Conservation (phyloP, 2,797 vertebrate species). For the Anisognathus igniventris region DNA sequence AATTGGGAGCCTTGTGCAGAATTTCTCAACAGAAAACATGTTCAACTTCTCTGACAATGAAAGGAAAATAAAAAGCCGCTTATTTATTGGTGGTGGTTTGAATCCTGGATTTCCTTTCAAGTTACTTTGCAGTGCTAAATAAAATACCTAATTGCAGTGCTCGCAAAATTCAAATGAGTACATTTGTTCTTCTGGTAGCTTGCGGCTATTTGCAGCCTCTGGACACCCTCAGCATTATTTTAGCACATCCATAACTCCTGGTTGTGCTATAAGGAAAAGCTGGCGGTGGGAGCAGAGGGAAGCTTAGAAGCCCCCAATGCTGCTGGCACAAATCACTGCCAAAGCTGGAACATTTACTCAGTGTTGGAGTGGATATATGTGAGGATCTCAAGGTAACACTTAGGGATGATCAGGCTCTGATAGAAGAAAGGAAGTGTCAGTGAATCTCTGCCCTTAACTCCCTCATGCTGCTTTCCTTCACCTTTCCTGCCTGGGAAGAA, state of each 20-base stretch:
- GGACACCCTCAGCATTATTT: conserved; percentile 26
- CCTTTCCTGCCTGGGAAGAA: not conserved
- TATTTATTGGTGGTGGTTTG: conserved; percentile 49
- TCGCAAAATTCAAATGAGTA: conserved; percentile 35
- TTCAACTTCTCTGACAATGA: conserved; percentile 51
- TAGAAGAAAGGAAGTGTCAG: not conserved
- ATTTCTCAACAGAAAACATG: conserved; percentile 53
- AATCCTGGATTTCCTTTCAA: conserved; percentile 54
- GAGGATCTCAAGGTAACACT: not conserved
- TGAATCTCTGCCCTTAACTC: not conserved
- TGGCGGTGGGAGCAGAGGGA: not conserved
- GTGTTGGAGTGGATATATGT: not conserved
- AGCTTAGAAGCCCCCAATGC: not conserved
- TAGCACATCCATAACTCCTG: conserved; percentile 27
- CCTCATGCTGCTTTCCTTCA: not conserved
- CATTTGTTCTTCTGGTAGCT: conserved; percentile 35
- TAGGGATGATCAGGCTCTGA: not conserved
- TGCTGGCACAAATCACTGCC: not conserved
- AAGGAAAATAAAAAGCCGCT: conserved; percentile 43
- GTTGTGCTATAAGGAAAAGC: not conserved
- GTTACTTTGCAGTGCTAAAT: conserved; percentile 51
- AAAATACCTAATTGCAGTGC: conserved; percentile 51
- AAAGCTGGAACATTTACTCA: not conserved
- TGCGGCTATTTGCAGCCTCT: not conserved
- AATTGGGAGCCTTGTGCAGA: conserved; percentile 51